phyloP scores from a whole-genome alignment of 1,140 invertebrate species.

The Aleiodes sp. region DNA sequence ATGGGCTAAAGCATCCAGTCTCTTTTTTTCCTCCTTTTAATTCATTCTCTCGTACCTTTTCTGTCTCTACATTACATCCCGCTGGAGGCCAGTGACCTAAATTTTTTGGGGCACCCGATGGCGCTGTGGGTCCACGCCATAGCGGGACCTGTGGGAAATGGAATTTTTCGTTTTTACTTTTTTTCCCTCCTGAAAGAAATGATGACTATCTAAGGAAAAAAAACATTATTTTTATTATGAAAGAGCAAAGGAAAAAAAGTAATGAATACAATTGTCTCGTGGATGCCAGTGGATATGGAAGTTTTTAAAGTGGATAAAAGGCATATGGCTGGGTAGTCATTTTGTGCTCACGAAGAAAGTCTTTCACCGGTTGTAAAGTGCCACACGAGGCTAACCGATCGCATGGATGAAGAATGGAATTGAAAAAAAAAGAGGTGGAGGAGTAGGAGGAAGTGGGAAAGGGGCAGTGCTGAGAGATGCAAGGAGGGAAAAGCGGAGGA shows the following conservation, averaged over 20 bases:
- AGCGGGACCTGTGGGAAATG: constrained; percentile 24
- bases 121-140: constrained; percentile 27
- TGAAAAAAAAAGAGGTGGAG: no score
- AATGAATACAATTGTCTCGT: not conserved
- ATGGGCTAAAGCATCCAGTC: constrained; percentile 35
- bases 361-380: constrained; percentile 59
- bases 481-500: constrained; percentile 55
- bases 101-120: constrained; percentile 50
- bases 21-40: no score
- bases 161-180: not conserved
- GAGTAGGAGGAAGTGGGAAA: constrained; percentile 24
- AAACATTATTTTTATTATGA: no score
- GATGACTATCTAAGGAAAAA: no score
- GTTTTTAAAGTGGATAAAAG: no score
- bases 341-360: constrained; percentile 62
- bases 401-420: constrained; percentile 8
- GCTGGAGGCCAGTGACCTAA: constrained; percentile 46
- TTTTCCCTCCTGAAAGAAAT: not conserved
- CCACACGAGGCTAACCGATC: constrained; percentile 41
- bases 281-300: no score
- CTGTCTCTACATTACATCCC: not conserved
- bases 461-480: constrained; percentile 39
- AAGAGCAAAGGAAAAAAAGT: not conserved
- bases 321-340: constrained; percentile 16
- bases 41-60: no score